These are phyloP conservation scores for Helicoverpa assulta DNA, from an alignment of 2,888 invertebrate species.

Conservation along the genomic window DNA sequence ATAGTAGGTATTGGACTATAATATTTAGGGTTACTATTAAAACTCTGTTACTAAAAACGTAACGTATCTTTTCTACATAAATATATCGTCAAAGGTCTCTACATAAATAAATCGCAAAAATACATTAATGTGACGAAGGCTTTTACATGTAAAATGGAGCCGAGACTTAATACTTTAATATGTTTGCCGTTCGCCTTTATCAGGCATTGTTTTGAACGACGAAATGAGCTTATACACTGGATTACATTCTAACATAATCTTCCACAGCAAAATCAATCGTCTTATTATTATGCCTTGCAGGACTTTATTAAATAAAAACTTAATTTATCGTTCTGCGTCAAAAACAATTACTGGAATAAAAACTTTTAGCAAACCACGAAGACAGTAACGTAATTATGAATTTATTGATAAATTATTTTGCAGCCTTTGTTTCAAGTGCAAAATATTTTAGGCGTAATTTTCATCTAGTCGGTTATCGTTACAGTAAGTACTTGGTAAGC, in stretches of 20 bases:
- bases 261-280: conserved; percentile 15
- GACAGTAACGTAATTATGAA: conserved; percentile 55
- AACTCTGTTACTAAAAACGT: background rate
- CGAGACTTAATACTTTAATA: conserved; percentile 37
- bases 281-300: conserved; percentile 1
- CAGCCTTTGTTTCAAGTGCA: conserved; percentile 31
- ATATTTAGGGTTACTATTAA: too few species aligned
- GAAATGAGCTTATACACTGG: conserved; percentile 24
- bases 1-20: too few species aligned
- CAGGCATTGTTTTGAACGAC: conserved; percentile 27
- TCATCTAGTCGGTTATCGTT: conserved; percentile 31
- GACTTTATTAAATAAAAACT: conserved; percentile 33
- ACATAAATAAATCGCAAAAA: background rate
- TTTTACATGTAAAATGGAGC: conserved; percentile 16
- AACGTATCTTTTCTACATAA: background rate
- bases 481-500: conserved; percentile 19
- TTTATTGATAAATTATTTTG: conserved; percentile 53
- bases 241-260: conserved; percentile 34
- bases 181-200: conserved; percentile 39
- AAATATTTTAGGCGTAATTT: conserved; percentile 40
- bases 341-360: conserved; percentile 55
- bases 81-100: background rate
- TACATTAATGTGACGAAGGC: conserved; percentile 16
- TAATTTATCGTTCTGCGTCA: conserved; percentile 47
- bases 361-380: conserved; percentile 54